Base-by-base conservation (phyloP, 1,140 invertebrate species). In the Lepidurus packardi region DNA sequence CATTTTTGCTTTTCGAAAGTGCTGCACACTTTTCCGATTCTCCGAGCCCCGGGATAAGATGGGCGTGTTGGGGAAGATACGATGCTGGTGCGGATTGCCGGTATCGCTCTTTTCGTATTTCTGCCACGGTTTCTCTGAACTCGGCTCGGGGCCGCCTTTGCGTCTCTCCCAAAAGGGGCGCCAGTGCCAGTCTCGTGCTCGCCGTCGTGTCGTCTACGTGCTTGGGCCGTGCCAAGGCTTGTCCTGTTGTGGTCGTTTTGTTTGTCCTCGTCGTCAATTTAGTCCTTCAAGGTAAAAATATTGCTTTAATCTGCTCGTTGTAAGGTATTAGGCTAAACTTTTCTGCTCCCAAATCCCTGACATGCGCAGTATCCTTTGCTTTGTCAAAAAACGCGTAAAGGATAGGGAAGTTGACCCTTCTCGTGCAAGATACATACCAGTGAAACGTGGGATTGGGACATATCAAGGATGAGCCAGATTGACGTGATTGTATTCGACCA, bases 151-250 rank as follows among this genome's bases (percentile, higher is more conserved):
- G 53, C 21, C 53, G 53, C 53, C 53, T 65, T 65, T n/a, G 53
- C 53, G 53, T 21, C 53, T 21, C 13, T 65, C 34, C 53, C 53
- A 65, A 21, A 65, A 65, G 53, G 53, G 53, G 53, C 53, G 53
- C 53, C 53, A 65, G 53, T 65, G 53, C 53, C 53, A 65, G 53
- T 65, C 53, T 65, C 53, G 53, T 65, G 53, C 53, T 65, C 53
- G 53, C 53, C 53, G 53, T 65, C 53, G 53, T 65, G 53, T 65
- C 53, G 53, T 65, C 53, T 65, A 65, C 53, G 53, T 65, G 53
- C 53, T 65, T 65, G 53, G 53, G 53, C 53, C 53, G 53, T 65
- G 53, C 53, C 53, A 65, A 21, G 8, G 53, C 53, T 65, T 65
- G 53, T 65, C 8, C 53, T 65, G 53, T 65, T 65, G 53, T 65